Percentiles rank a stretch among this genome's conserved stretches.
Conservation (phyloP, 2,888 invertebrate genomes). For the Cheilosia soror region DNA sequence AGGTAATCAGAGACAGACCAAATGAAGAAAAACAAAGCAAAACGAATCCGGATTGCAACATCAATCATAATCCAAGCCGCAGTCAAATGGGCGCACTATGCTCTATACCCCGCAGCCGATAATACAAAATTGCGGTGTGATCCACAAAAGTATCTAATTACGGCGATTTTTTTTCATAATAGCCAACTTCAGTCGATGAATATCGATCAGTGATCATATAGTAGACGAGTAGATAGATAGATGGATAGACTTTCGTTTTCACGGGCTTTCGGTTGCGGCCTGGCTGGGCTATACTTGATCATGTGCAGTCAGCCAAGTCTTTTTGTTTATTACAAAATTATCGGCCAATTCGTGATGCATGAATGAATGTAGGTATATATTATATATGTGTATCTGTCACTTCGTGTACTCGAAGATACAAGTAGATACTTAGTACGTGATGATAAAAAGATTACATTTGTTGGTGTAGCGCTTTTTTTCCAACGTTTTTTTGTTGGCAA, state of each 20-base stretch:
- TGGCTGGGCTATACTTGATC: background rate
- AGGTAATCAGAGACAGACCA: conserved; percentile 60
- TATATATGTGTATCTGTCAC: conserved; percentile 1
- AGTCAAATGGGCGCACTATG: conserved; percentile 57
- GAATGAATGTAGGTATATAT: background rate
- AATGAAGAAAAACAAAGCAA: conserved; percentile 40
- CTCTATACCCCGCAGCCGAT: conserved; percentile 19
- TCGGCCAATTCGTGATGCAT: conserved; percentile 25
- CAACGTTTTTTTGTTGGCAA: background rate
- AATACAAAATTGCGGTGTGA: conserved; percentile 49
- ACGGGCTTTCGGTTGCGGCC: conserved; percentile 49
- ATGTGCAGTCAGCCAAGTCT: conserved; percentile 32
- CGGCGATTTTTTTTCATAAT: conserved; percentile 41
- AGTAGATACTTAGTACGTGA: conserved; percentile 1
- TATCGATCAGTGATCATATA: conserved; percentile 38
- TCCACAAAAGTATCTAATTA: conserved; percentile 72
- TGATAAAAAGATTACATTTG: conserved; percentile 22
- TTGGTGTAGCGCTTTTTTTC: background rate
- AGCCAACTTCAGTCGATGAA: conserved; percentile 39
- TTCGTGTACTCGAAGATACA: background rate
- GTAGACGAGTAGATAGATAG: conserved; percentile 10
- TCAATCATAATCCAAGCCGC: conserved; percentile 62
- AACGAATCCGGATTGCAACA: conserved; percentile 63
- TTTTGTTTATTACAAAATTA: conserved; percentile 55
- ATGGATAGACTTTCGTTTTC: conserved; percentile 70